Base-by-base conservation (phyloP, 2,113 vertebrate species). In the Hypomesus transpacificus region DNA sequence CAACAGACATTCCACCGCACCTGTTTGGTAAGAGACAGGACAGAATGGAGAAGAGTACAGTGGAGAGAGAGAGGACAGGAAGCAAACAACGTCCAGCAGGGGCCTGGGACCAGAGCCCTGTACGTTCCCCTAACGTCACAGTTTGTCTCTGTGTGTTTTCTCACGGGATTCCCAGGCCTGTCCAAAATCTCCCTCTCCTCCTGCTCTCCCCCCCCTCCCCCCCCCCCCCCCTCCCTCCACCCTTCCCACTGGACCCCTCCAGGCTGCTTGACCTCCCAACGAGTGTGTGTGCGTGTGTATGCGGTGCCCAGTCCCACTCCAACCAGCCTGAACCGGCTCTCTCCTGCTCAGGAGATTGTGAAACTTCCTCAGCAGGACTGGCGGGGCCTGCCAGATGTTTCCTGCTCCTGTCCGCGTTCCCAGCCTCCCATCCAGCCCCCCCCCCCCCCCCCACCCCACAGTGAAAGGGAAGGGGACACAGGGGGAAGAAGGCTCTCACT, bases 351-450 rank as follows among this genome's bases (percentile, higher is more conserved):
- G 91, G 93, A 91, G 91, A 92, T 93, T 93, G 85, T 65, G 89
- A 94, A 95, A 95, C 94, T 95, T 94, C 94, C 95, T 91, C 88
- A 92, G 89, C 76, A 60, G 82, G 91, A 76, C 89, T 90, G 93
- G 93, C 93, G 16, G 2, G 61, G 90, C 91, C 73, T 92, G 89
- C 92, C 94, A 93, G 94, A 90, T 91, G 92, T 92, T 92, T 92
- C 91, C 90, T 92, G 87, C 76, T 73, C 71, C 34, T 20, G 24
- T 60, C 76, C 3, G 31, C 76, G 71, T 80, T 71, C 82, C 77
- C 56, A 74, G 72, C 80, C 17, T 34, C 51, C 24, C 59, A 46
- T 64, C 39, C 28, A 31, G 28, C 8, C 71, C 8, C 34, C 69
- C 75, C 53, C 82, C 67, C 85, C 80, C 70, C 85, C 80, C 84